Evolutionary conservation across 2,888 invertebrate species (phyloP).

Genomic region (Coronaproctus castanopsis): DNA sequence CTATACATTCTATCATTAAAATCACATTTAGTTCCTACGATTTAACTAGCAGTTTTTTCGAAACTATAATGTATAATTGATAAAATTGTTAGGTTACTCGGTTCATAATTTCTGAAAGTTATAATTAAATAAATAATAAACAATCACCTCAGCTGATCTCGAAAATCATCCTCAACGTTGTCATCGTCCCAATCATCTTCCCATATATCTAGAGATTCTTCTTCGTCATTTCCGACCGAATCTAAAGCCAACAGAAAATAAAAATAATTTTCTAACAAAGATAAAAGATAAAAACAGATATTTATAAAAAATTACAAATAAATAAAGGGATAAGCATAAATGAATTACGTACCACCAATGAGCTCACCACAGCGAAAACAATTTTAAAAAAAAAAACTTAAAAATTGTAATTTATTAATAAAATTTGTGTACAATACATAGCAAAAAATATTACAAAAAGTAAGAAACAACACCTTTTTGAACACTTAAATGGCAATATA

Average conservation of each 20-base stretch:
- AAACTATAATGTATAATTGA: no score
- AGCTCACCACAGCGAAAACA: no score
- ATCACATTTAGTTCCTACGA: no score
- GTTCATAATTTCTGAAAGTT: no score
- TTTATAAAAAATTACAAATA: neutral
- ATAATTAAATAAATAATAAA: no score
- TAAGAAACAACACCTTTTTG: neutral
- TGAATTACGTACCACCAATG: neutral
- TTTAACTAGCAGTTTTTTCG: no score
- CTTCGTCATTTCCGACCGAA: slow-evolving; percentile 67
- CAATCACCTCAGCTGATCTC: slow-evolving; percentile 66
- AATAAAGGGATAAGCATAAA: neutral
- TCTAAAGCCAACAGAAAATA: slow-evolving; percentile 34
- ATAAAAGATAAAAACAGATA: neutral
- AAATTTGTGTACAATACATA: no score
- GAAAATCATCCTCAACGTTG: slow-evolving; percentile 94
- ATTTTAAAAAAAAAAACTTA: slow-evolving; percentile 3
- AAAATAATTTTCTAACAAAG: no score
- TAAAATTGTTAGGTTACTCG: no score
- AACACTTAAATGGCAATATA: no score
- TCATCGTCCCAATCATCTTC: slow-evolving; percentile 99
- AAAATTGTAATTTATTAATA: slow-evolving; percentile 17
- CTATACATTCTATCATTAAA: no score
- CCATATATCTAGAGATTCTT: slow-evolving; percentile 92
- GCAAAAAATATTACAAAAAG: no score